These are phyloP conservation scores for Drosophila grimshawi DNA, from an alignment of 1,140 invertebrate species.

Conservation along the genomic window DNA sequence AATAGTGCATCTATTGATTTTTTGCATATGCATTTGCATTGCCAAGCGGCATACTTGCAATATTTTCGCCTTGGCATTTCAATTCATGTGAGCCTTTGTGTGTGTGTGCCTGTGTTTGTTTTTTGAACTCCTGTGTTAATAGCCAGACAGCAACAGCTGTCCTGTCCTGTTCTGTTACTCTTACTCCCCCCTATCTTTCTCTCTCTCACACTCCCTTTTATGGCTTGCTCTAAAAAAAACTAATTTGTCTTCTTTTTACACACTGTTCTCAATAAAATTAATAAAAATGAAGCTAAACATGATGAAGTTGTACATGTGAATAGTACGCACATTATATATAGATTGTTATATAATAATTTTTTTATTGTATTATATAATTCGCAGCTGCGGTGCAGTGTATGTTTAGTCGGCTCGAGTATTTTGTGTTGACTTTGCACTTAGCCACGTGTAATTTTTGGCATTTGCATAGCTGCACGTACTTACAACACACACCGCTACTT, in stretches of 20 bases:
- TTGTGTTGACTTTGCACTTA: slow-evolving; percentile 17
- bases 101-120: slow-evolving; percentile 2
- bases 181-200: neutral
- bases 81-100: neutral
- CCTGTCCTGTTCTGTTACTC: slow-evolving; percentile 32
- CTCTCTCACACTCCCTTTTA: neutral
- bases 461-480: slow-evolving; percentile 71
- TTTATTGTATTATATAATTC: neutral
- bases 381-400: neutral
- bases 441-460: slow-evolving; percentile 67
- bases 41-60: slow-evolving; percentile 49
- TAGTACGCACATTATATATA: too few species aligned
- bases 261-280: too few species aligned
- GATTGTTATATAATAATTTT: neutral
- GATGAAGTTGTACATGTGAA: too few species aligned
- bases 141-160: slow-evolving; percentile 64
- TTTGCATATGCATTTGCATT: slow-evolving; percentile 53
- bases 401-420: neutral
- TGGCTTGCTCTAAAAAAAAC: slow-evolving; percentile 13
- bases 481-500: slow-evolving; percentile 16
- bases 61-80: slow-evolving; percentile 12
- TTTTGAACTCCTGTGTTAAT: slow-evolving; percentile 35
- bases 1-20: slow-evolving; percentile 57
- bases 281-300: too few species aligned
- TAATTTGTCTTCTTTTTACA: neutral